Base-by-base conservation (phyloP, 2,113 vertebrate species). In the Lagopus leucura region DNA sequence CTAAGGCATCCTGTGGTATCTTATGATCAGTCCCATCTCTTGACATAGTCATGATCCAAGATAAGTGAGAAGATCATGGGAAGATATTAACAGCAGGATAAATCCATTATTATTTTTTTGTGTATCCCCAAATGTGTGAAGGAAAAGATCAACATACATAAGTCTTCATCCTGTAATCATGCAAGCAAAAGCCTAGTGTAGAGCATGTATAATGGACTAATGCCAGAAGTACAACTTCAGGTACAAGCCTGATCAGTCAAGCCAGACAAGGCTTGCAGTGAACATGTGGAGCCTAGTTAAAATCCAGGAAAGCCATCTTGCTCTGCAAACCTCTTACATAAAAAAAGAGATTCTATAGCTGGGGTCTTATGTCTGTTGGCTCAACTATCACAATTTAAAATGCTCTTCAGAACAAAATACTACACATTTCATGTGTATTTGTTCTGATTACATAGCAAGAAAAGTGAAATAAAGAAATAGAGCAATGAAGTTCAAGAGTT, bases 401-500 rank as follows among this genome's bases (percentile, higher is more conserved):
- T 30, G 24, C 9, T 66, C 7, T 45, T 69, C 21, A 52, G 38
- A 94, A 79, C 32, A 85, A 89, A 85, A 50, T 47, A 86, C 38
- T 54, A 54, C 40, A 50, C 20, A 11, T 54, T 76, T 70, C 19
- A 36, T 30, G 48, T 72, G 24, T 52, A 52, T 65, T 89, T 78
- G 36, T 63, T 82, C 65, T 75, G 74, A 88, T 66, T 42, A 58
- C 25, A 50, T 61, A 93, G 72, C 4, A 2, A 82, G 74, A 89
- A 54, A 88, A 89, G 13, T 47, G 16, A 85, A 87, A 75, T 45
- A 75, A 86, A 52, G 76, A 94, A 89, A 89, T 21, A 73, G 28
- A 87, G 45, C 27, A 94, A 38, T 34, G 52, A 83, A 81, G 36
- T 92, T 92, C 74, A 69, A 82, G 63, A 94, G 70, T 75, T 86